Conservation (phyloP, 2,113 vertebrate genomes). For the Variabilichromis moorii region DNA sequence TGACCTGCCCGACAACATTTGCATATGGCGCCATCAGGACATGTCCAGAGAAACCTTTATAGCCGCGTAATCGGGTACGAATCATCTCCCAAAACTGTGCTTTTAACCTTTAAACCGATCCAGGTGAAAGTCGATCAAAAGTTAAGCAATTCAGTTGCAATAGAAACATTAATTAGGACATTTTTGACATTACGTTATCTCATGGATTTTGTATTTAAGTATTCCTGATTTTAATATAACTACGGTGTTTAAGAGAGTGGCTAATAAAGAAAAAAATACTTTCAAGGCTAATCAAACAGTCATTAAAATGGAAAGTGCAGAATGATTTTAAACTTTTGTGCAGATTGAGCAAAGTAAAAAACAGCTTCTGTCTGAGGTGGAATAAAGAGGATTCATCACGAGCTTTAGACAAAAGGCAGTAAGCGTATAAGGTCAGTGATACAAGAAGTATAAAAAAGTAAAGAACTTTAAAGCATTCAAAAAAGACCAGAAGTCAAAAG, state of each 20-base stretch:
- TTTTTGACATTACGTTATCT: not conserved
- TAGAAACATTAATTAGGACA: not conserved
- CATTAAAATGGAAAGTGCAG: not conserved
- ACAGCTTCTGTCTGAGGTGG: not conserved
- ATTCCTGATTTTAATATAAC: not conserved
- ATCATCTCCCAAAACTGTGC: not conserved
- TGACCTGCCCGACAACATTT: slow-evolving; percentile 43
- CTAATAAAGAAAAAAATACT: not conserved
- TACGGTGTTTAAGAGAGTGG: not conserved
- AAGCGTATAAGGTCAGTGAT: not conserved
- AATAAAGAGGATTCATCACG: not conserved
- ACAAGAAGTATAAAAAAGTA: not conserved
- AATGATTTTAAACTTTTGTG: not conserved
- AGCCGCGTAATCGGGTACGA: not conserved
- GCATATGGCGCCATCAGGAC: slow-evolving; percentile 29
- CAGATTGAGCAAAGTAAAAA: not conserved
- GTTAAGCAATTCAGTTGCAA: not conserved
- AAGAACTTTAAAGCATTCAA: not conserved
- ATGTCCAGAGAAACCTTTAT: not conserved
- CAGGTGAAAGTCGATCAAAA: not conserved
- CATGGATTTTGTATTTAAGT: not conserved
- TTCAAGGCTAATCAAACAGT: not conserved
- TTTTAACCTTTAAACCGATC: not conserved
- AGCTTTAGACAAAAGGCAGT: not conserved
- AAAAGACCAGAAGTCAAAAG: not conserved